Base-by-base conservation (phyloP, 2,113 vertebrate genomes). In the Oreochromis niloticus region DNA sequence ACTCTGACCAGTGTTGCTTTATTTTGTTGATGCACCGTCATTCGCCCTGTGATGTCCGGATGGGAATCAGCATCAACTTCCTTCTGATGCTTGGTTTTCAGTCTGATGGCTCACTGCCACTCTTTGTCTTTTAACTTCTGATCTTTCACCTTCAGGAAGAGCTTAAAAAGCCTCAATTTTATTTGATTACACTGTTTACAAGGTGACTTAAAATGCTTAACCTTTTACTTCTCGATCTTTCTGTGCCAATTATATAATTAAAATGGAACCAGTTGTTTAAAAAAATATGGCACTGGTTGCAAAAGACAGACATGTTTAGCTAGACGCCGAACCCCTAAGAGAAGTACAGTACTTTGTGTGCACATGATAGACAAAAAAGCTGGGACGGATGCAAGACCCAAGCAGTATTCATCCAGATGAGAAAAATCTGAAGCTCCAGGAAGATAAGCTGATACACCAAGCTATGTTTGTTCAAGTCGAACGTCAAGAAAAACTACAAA, bases 1-100 rank as follows among this genome's bases (percentile, higher is more conserved):
- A 90, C 85, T 3, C 32, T 54, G 87, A 95, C 93, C 95, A 1
- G 56, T 48, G 55, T 54, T 61, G 59, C 85, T 54, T 30, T 7
- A 84, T 54, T 80, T 85, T 85, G 83, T 57, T 59, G 54, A 32
- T 17, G 2, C 19, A 73, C 61, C 52, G 27, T 80, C 85, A 4
- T 57, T 41, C 6, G 11, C 11, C 27, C 55, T 7, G 9, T 57
- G 11, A 46, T 16, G 57, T 86, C 80, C 8, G 50, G 75, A 63
- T 9, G 68, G n/a, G 66, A 57, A 10, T 81, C 56, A 2, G 27
- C 10, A 17, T 82, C 48, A 11, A 4, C 52, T 48, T 78, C 16
- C 43, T 78, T 32, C 71, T 19, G 27, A 32, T 50, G 43, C 71
- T 50, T 50, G 71, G 43, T 78, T 78, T 78, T 78, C 43, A 78